Conservation (phyloP, 2,797 vertebrate genomes). For the Bradypodion ventrale region DNA sequence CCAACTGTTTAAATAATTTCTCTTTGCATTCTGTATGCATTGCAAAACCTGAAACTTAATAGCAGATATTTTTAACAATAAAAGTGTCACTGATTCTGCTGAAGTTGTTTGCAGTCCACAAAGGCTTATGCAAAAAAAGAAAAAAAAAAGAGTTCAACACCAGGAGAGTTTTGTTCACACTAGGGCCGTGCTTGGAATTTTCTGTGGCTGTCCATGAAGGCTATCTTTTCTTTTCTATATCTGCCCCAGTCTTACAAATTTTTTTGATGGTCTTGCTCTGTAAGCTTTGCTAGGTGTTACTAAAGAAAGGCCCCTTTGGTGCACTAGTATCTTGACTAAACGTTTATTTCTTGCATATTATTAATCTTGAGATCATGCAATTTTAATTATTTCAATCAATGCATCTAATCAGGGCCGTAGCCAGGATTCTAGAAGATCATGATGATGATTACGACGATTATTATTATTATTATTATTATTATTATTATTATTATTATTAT, state of each 20-base stretch:
- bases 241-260: not conserved
- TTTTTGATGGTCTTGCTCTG: not conserved
- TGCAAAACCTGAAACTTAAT: not conserved
- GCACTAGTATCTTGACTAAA: too few species aligned
- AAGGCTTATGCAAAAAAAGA: not conserved
- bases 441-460: too few species aligned
- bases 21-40: not conserved
- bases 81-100: not conserved
- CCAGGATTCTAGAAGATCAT: too few species aligned
- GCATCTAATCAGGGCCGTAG: too few species aligned
- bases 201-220: not conserved
- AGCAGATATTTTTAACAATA: not conserved
- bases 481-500: too few species aligned
- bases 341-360: not conserved
- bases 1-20: not conserved
- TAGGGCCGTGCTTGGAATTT: not conserved
- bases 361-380: not conserved
- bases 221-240: not conserved
- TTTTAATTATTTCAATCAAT: not conserved
- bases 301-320: not conserved
- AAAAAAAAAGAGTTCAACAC: not conserved
- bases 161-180: not conserved
- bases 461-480: too few species aligned
- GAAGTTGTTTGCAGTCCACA: too few species aligned
- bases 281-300: not conserved